Evolutionary conservation across 2,888 invertebrate species (phyloP), one percentile per base, ranked within the genome.

Genomic region (Hydroisotoma schaefferi): DNA sequence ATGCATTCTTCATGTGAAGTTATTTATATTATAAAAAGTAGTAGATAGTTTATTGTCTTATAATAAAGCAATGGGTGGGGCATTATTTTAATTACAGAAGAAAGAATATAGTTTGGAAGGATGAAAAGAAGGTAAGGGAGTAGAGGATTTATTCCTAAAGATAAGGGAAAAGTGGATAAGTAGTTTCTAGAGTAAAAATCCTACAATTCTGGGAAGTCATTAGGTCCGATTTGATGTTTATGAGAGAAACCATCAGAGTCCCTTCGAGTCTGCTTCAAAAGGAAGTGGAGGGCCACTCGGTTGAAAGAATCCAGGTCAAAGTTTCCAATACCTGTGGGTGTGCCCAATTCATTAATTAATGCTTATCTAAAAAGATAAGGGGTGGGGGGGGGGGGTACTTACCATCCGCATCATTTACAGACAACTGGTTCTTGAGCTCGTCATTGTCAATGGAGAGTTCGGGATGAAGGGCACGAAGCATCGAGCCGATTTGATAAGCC

Each of bases 261-360:
- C 40, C 67, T 54, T 29, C 67, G 55, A 28, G 59, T 46, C 5
- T 51, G 37, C 22, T 54, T 57, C 25, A 58, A 18, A 20, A 67
- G 58, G 38, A 67, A 67, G 20, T 64, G 62, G 10, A 64, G 44
- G 1, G 64, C 64, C n/a, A 67, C 60, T 29, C 52, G 53, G 43
- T 64, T 60, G 33, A 67, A 67, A 43, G 57, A 49, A 23, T 67
- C 67, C 48, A 63, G 55, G 40, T 67, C 64, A 28, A 67, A 55
- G 52, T 60, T 61, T 37, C 67, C 67, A 37, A 53, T 22, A 28
- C 56, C 55, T 60, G 8, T 28, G 6, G 18, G n/a, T n/a, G 33
- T 43, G n/a, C 44, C 44, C 6, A 20, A 18, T 43, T 18, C 18
- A 43, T n/a, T 43, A n/a, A 43, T 12, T 12, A 43, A 43, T 12